Percentiles rank a stretch among this genome's conserved stretches.
phyloP scores from a whole-genome alignment of 2,113 vertebrate species.

The Aegotheles bennettii region DNA sequence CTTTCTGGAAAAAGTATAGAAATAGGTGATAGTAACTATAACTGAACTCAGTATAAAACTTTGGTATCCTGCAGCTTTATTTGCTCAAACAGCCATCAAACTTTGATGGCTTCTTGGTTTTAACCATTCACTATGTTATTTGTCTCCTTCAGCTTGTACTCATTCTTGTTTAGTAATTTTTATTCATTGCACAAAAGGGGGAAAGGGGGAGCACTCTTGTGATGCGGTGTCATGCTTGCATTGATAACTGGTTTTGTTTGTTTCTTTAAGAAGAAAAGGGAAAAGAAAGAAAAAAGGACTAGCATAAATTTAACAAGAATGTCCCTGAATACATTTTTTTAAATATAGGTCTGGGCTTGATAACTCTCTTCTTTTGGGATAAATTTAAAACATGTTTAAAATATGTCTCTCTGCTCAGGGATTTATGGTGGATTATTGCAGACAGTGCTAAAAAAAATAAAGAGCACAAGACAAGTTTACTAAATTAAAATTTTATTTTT shows the following conservation, averaged over 20 bases:
- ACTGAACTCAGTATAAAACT: constrained; percentile 59
- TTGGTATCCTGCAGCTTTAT: constrained; percentile 58
- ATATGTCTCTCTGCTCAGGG: constrained; percentile 94
- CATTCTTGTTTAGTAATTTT: constrained; percentile 41
- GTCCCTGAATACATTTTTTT: constrained; percentile 68
- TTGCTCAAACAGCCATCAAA: constrained; percentile 64
- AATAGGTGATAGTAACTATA: constrained; percentile 63
- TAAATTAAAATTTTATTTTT: constrained; percentile 98
- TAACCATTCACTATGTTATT: constrained; percentile 57
- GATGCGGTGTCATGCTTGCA: constrained; percentile 31
- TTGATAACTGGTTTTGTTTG: constrained; percentile 50
- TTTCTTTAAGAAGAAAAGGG: background rate
- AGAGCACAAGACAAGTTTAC: constrained; percentile 89
- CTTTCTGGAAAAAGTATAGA: constrained; percentile 49
- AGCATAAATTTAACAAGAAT: constrained; percentile 54
- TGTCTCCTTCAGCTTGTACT: constrained; percentile 43
- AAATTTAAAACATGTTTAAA: constrained; percentile 73
- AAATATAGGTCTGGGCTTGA: constrained; percentile 66
- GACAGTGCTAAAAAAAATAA: constrained; percentile 83
- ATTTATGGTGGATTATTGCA: constrained; percentile 87
- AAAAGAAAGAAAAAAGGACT: constrained; percentile 1
- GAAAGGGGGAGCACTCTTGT: constrained; percentile 35
- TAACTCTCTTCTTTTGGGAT: constrained; percentile 66
- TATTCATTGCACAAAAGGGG: constrained; percentile 58
- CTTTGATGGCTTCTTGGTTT: constrained; percentile 44